Evolutionary conservation across 2,797 vertebrate species (phyloP), one percentile per base, ranked within the genome.

Genomic region (Onychomys torridus): DNA sequence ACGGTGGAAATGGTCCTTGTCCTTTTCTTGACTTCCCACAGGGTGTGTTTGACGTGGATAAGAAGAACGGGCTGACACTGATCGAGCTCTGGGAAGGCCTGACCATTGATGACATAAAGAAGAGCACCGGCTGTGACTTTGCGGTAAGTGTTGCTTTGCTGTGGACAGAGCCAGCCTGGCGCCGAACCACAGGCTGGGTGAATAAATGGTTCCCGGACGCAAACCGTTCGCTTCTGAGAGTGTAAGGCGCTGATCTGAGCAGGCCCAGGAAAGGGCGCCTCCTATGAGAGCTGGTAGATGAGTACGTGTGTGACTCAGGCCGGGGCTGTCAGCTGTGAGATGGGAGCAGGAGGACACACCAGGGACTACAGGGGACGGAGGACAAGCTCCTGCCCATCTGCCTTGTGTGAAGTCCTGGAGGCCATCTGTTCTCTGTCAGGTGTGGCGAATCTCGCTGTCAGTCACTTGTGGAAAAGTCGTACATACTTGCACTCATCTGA

Each of bases 21-120:
- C 10, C 77, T 82, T 82, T 95, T 75, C 95, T 97, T 97, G 25
- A 94, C 88, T 89, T 71, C 29, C 92, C 29, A 46, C 97, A 99
- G 99, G 99, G 99, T 3, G 99, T 99, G 89, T 99, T 99, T 98
- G 99, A 99, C 75, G 99, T 99, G 96, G 99, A 99, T 98, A 99
- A 98, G 97, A 98, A 99, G 94, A 99, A 99, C 92, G 99, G 99
- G 37, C 98, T 99, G 97, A 99, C 99, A 52, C 99, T 99, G 97
- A 99, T 99, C 81, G 99, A 99, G 98, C 98, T 99, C 94, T 99
- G 98, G 99, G 99, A 99, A 98, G 99, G 99, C 63, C 98, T 99
- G 94, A 99, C 99, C 16, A 98, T 99, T 63, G 99, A 99, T 34
- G 99, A 99, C 97, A 99, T 99, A 97, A 99, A 99, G 98, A 99